Base-by-base conservation (phyloP, 1,140 invertebrate genomes). In the Bradynema listronoti region DNA sequence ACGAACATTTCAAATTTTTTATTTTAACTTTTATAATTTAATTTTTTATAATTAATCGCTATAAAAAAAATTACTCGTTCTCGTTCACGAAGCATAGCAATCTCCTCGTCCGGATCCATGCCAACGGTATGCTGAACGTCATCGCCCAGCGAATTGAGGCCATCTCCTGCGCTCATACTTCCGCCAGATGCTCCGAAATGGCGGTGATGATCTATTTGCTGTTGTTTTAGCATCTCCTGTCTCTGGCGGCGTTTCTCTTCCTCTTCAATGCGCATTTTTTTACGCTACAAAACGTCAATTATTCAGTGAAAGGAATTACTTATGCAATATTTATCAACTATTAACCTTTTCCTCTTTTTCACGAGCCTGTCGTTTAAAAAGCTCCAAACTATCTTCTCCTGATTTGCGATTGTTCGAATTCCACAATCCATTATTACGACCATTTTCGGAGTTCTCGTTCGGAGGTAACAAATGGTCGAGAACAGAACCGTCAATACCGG, bases 281-380 rank as follows among this genome's bases (percentile, higher is more conserved):
- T 50, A 3, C 47, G 47, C 47, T 50, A 27, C 29, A 50, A 30
- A 9, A n/a, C 29, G n/a, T 5, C 27, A 16, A 50, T 19, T 30
- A 24, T 50, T 50, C 4, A n/a, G 16, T 3, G 16, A 25, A 4
- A 50, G 29, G 3, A 47, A 50, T 5, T 4, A 4, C 4, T 50
- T 4, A n/a, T n/a, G n/a, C n/a, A n/a, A n/a, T n/a, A n/a, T n/a
- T 39, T 39, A n/a, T n/a, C n/a, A n/a, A n/a, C n/a, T n/a, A n/a
- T n/a, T 14, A 0, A 67, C 52, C 60, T 69, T 52, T 19, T 71
- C 62, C 34, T 67, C 68, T 42, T 67, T 71, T 51, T 64, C 68
- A 25, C 36, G 32, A 16, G 70, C 65, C 29, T 50, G 45, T 36
- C 45, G 62, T 24, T 47, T 34, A 43, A 67, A 71, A 29, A 25